phyloP scores from a whole-genome alignment of 2,888 invertebrate genomes.

The Nineta flava region DNA sequence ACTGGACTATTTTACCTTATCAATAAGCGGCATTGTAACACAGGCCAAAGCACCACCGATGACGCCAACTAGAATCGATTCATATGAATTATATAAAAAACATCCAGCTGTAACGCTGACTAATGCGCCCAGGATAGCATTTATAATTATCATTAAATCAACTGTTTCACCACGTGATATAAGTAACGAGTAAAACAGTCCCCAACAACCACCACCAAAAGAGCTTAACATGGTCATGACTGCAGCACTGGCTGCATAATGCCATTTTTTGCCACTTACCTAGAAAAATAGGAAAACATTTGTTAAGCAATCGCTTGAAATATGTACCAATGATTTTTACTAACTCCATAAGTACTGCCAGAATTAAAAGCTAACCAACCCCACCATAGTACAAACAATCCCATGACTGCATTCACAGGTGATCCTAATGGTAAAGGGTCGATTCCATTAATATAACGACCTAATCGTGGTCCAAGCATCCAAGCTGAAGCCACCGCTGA shows the following conservation, averaged over 20 bases:
- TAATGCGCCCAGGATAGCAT: slow-evolving; percentile 72
- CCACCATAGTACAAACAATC: slow-evolving; percentile 90
- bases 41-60: slow-evolving; percentile 64
- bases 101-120: slow-evolving; percentile 83
- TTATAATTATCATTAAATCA: slow-evolving; percentile 74
- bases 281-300: background rate
- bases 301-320: background rate
- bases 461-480: slow-evolving; percentile 78
- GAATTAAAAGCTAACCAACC: slow-evolving; percentile 94
- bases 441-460: slow-evolving; percentile 63
- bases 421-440: slow-evolving; percentile 66
- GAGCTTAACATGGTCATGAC: slow-evolving; percentile 84
- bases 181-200: slow-evolving; percentile 44
- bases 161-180: slow-evolving; percentile 52
- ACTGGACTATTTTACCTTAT: slow-evolving; percentile 35
- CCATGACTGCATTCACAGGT: slow-evolving; percentile 83
- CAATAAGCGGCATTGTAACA: slow-evolving; percentile 55
- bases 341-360: slow-evolving; percentile 69
- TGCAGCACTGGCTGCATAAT: slow-evolving; percentile 77
- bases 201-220: slow-evolving; percentile 72
- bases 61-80: slow-evolving; percentile 65
- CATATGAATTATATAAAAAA: slow-evolving; percentile 75
- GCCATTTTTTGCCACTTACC: slow-evolving; percentile 75
- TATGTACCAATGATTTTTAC: slow-evolving; percentile 12
- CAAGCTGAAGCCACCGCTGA: slow-evolving; percentile 75